Evolutionary conservation across 2,113 vertebrate species (phyloP).

Genomic region (Narcine bancroftii): DNA sequence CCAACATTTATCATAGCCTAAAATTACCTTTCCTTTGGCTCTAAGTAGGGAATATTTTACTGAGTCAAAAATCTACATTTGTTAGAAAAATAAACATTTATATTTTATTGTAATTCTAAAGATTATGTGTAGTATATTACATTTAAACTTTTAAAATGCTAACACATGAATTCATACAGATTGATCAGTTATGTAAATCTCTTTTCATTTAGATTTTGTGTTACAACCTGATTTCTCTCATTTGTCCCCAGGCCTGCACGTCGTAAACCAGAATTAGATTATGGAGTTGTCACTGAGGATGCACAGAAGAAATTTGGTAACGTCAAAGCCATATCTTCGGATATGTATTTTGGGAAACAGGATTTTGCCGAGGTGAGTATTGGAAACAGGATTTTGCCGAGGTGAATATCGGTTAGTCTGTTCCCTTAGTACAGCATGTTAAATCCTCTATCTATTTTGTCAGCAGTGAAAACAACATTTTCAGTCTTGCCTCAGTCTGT

Average conservation of each 20-base stretch:
- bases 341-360: constrained; percentile 92
- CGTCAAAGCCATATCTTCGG: constrained; percentile 85
- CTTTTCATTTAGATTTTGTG: neutral
- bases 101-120: neutral
- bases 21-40: neutral
- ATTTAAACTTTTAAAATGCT: neutral
- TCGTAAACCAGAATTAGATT: constrained; percentile 64
- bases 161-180: neutral
- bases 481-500: neutral
- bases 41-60: neutral
- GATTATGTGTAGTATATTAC: neutral
- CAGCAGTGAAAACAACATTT: neutral
- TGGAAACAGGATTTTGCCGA: constrained; percentile 75
- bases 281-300: constrained; percentile 55
- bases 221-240: neutral
- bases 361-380: constrained; percentile 69
- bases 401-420: too few species aligned
- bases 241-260: constrained; percentile 57
- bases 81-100: neutral
- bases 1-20: neutral
- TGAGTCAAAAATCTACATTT: neutral
- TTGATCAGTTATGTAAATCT: neutral
- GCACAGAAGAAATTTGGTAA: constrained; percentile 86
- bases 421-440: neutral
- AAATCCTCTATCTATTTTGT: neutral